Evolutionary conservation across 2,113 vertebrate species (phyloP).

Genomic region (Eleginops maclovinus): DNA sequence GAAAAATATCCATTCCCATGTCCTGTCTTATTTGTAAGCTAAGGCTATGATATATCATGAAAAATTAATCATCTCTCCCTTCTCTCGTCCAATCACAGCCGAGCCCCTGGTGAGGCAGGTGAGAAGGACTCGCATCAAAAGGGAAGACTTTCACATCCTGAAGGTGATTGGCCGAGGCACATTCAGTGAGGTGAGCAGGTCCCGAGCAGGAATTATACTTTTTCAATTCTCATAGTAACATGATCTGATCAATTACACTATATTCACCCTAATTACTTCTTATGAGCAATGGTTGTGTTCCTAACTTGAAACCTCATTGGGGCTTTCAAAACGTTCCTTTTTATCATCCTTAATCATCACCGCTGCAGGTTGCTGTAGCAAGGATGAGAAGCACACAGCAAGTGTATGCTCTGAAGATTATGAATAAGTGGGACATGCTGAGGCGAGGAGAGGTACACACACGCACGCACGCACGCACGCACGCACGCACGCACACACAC

Average conservation of each 20-base stretch:
- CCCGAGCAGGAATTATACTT: neutral
- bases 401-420: conserved; percentile 91
- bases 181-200: conserved; percentile 93
- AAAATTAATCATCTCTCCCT: neutral
- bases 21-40: neutral
- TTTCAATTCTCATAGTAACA: neutral
- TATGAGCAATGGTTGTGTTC: neutral
- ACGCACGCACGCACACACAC: too few species aligned
- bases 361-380: conserved; percentile 86
- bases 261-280: neutral
- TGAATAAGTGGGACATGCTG: conserved; percentile 93
- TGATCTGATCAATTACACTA: neutral
- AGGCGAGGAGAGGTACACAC: conserved; percentile 86
- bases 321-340: neutral
- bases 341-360: neutral
- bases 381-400: conserved; percentile 85
- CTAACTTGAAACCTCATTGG: neutral
- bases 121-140: conserved; percentile 85
- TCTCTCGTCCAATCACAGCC: conserved; percentile 64
- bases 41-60: neutral
- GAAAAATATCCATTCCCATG: too few species aligned
- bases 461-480: neutral
- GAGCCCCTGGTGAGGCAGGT: conserved; percentile 84
- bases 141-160: conserved; percentile 89
- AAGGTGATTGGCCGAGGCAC: conserved; percentile 91